Base-by-base conservation (phyloP, 2,888 invertebrate genomes). In the Molorchus minor region DNA sequence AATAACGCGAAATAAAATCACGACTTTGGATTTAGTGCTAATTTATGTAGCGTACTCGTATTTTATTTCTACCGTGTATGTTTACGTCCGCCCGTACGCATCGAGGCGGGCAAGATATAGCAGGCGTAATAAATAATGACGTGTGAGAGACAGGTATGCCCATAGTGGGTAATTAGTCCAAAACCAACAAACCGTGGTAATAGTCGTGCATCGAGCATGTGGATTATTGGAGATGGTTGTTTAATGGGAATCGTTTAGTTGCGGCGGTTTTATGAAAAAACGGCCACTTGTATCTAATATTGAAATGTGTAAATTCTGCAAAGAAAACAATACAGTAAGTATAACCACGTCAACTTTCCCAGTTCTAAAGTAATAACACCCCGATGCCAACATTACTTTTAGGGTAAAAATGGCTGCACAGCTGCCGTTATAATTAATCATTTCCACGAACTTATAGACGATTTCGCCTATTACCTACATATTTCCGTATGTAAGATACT, bases 151-250 rank as follows among this genome's bases (percentile, higher is more conserved):
- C 69, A 61, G 63, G 62, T 62, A 56, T 52, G 51, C 62, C 53
- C 61, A 55, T 63, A 61, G 60, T 64, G 58, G 62, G 62, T 68
- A 69, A 71, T 71, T 69, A 69, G 62, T 58, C 61, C 58, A 64
- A 68, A 68, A 71, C 65, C 65, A 67, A 68, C 65, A 66, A 68
- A 66, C 62, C 64, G 56, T 61, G 62, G 62, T 66, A 69, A 68
- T 62, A 54, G 60, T 56, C 56, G 58, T 60, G 60, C 60, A 41
- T 56, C 45, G 58, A 45, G 30, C 40, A 44, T 43, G 38, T 45
- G 38, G 21, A 20, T 30, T 19, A 41, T 33, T 19, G 20, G 13
- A 41, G 52, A 16, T 33, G 33, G 8, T 4, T 17, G n/a, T 21
- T 41, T 43, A 30, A 53, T 33, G 41, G 30, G 33, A 15, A 29